phyloP scores from a whole-genome alignment of 2,113 vertebrate species.

The Prochilodus magdalenae region DNA sequence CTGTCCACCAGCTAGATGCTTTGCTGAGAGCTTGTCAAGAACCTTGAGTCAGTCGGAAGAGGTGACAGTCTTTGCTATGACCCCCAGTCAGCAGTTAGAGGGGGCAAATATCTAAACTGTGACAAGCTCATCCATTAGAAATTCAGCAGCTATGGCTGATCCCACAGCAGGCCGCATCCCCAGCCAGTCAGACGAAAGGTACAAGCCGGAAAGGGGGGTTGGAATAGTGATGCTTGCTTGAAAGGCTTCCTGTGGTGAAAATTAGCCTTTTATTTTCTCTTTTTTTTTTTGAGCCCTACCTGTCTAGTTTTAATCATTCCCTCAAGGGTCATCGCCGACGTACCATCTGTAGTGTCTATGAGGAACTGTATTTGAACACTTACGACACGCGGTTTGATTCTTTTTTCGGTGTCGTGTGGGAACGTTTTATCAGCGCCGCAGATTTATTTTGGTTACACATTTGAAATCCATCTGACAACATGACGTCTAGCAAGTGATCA shows the following conservation, averaged over 20 bases:
- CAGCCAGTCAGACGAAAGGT: conserved; percentile 45
- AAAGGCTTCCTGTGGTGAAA: conserved; percentile 46
- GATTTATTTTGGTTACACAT: conserved; percentile 10
- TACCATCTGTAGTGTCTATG: conserved; percentile 24
- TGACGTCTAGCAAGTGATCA: conserved; percentile 3
- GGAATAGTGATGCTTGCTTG: conserved; percentile 36
- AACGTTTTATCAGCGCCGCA: background rate
- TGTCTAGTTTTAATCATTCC: conserved; percentile 35
- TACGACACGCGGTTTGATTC: conserved; percentile 1
- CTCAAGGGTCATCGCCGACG: conserved; percentile 17
- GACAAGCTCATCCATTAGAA: conserved; percentile 28
- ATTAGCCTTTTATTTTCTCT: conserved; percentile 20
- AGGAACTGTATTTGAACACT: conserved; percentile 15
- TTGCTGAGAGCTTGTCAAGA: background rate
- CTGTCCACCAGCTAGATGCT: background rate
- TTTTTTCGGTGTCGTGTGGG: background rate
- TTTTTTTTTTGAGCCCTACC: conserved; percentile 13
- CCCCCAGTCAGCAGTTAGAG: conserved; percentile 1
- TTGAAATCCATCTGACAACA: conserved; percentile 7
- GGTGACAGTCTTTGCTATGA: background rate
- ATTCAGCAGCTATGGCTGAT: conserved; percentile 44
- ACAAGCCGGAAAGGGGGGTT: conserved; percentile 35
- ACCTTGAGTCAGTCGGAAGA: background rate
- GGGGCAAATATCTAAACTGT: background rate
- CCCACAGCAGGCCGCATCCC: conserved; percentile 51